Conservation (phyloP, 2,888 invertebrate genomes). For the Notocelia uddmanniana region DNA sequence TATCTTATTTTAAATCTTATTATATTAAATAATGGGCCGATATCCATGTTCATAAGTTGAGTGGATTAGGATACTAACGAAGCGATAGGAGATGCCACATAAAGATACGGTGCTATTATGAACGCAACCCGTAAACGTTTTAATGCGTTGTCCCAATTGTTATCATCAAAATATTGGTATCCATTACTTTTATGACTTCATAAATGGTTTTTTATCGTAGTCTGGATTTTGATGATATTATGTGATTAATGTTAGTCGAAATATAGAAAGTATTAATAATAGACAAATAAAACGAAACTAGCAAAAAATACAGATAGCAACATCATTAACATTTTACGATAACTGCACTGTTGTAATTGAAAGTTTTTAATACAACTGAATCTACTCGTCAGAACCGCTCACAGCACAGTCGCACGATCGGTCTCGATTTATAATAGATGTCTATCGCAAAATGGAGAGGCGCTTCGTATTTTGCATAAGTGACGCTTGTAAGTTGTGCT, state of each 20-base stretch:
- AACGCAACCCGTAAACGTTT: constrained; percentile 74
- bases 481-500: constrained; percentile 73
- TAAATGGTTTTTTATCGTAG: constrained; percentile 76
- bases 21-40: constrained; percentile 53
- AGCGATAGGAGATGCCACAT: constrained; percentile 71
- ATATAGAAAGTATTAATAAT: constrained; percentile 21
- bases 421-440: constrained; percentile 78
- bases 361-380: constrained; percentile 65
- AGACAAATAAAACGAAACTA: constrained; percentile 7
- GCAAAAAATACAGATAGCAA: not conserved
- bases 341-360: constrained; percentile 43
- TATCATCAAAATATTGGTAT: constrained; percentile 57
- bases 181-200: constrained; percentile 72
- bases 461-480: constrained; percentile 80
- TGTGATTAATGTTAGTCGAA: constrained; percentile 26
- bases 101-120: constrained; percentile 73
- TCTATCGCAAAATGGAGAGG: constrained; percentile 78
- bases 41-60: constrained; percentile 53
- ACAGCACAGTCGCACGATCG: constrained; percentile 79
- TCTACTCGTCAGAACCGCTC: constrained; percentile 78
- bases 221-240: constrained; percentile 24
- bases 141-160: constrained; percentile 74
- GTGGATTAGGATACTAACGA: constrained; percentile 59
- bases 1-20: constrained; percentile 52
- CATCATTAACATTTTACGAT: constrained; percentile 16